These are phyloP conservation scores for Synergus itoensis DNA, from an alignment of 2,888 invertebrate genomes.

Conservation along the genomic window DNA sequence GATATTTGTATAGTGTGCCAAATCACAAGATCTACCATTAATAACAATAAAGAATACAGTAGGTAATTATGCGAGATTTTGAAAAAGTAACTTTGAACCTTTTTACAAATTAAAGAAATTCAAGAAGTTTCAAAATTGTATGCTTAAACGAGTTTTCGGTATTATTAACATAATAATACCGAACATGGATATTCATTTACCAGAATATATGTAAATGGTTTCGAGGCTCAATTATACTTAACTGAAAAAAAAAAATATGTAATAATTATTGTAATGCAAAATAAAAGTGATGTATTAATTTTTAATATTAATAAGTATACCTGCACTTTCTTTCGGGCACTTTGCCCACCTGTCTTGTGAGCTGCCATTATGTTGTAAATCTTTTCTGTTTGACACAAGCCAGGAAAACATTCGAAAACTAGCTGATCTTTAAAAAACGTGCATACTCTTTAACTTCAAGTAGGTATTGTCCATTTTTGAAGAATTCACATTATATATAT, in stretches of 20 bases:
- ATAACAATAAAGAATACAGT: background rate
- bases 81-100: background rate
- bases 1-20: background rate
- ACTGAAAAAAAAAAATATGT: no score
- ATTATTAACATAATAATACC: no score
- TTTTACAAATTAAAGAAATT: no score
- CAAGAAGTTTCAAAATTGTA: no score
- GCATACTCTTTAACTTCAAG: background rate
- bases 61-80: background rate
- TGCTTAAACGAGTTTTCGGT: no score
- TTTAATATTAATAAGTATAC: constrained; percentile 64
- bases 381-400: background rate
- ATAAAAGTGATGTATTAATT: background rate
- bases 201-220: background rate
- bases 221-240: background rate
- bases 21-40: background rate
- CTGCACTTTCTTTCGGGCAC: constrained; percentile 80
- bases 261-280: background rate
- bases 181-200: background rate
- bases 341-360: constrained; percentile 79
- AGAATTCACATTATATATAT: background rate
- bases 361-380: constrained; percentile 73
- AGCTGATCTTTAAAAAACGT: background rate
- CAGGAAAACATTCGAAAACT: constrained; percentile 16
- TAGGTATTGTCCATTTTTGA: constrained; percentile 15